phyloP scores from a whole-genome alignment of 2,797 vertebrate genomes.

The Neopelma chrysocephalum region DNA sequence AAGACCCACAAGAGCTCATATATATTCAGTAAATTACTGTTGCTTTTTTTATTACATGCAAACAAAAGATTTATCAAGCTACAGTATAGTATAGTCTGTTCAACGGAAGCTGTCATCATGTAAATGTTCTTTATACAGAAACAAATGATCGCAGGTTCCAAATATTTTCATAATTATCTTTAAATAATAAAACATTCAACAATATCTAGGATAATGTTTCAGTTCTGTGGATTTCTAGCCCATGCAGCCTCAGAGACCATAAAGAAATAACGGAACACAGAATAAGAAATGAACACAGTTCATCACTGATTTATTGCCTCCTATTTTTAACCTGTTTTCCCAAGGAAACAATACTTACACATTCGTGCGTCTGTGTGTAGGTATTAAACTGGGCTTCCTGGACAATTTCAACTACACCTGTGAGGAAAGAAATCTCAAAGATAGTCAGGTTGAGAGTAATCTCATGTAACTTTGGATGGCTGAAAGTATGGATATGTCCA shows the following conservation, averaged over 20 bases:
- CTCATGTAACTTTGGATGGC: neutral
- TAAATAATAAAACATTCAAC: neutral
- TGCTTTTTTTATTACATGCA: neutral
- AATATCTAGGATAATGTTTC: neutral
- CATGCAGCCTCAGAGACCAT: neutral
- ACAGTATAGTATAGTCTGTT: neutral
- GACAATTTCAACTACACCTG: neutral
- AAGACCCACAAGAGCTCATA: neutral
- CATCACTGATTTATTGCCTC: slow-evolving; percentile 56
- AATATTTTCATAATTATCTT: slow-evolving; percentile 9
- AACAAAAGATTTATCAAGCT: neutral
- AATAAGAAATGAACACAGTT: slow-evolving; percentile 26
- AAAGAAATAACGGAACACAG: slow-evolving; percentile 13
- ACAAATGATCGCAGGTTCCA: neutral
- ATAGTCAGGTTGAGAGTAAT: neutral
- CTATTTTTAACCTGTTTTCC: slow-evolving; percentile 52
- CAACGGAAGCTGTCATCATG: neutral
- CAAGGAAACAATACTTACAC: slow-evolving; percentile 6
- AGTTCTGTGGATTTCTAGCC: slow-evolving; percentile 1
- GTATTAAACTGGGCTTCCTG: slow-evolving; percentile 41
- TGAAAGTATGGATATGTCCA: neutral
- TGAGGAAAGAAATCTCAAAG: neutral
- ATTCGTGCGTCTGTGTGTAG: neutral
- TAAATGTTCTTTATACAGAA: neutral
- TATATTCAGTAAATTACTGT: neutral